Conservation (phyloP, 2,888 invertebrate species). For the Temnothorax rugatulus region DNA sequence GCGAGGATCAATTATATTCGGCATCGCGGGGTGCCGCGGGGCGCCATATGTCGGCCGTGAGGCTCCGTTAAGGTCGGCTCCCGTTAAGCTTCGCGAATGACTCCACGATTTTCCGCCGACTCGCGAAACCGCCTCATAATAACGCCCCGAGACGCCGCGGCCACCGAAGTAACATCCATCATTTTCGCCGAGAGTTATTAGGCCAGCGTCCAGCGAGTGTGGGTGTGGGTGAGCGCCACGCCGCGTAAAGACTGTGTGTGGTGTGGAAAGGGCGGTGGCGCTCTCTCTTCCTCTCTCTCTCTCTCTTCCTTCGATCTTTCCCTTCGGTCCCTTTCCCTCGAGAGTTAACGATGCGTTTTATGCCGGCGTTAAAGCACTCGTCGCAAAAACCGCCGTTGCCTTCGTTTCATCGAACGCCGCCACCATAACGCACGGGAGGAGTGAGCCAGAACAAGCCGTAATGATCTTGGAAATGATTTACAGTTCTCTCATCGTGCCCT, state of each 20-base stretch:
- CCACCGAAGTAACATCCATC: slow-evolving; percentile 68
- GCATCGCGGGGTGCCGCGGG: slow-evolving; percentile 53
- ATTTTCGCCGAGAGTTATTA: slow-evolving; percentile 61
- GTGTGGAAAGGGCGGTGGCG: slow-evolving; percentile 15
- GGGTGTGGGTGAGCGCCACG: slow-evolving; percentile 46
- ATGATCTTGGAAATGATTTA: slow-evolving; percentile 70
- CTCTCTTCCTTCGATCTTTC: slow-evolving; percentile 3
- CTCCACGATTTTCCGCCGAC: slow-evolving; percentile 60
- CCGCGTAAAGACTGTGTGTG: slow-evolving; percentile 46
- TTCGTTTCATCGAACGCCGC: slow-evolving; percentile 59
- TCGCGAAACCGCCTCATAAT: slow-evolving; percentile 66
- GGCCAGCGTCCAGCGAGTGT: slow-evolving; percentile 47
- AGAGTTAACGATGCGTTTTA: slow-evolving; percentile 76
- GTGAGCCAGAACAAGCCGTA: slow-evolving; percentile 57
- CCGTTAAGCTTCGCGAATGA: slow-evolving; percentile 68
- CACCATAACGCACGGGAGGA: slow-evolving; percentile 60
- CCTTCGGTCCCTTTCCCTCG: slow-evolving; percentile 46
- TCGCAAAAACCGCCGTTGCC: slow-evolving; percentile 59
- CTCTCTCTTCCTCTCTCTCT: slow-evolving; percentile 1
- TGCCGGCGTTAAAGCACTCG: slow-evolving; percentile 69
- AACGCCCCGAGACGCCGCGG: slow-evolving; percentile 39
- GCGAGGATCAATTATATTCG: slow-evolving; percentile 44
- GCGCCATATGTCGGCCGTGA: slow-evolving; percentile 71
- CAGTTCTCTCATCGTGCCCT: slow-evolving; percentile 58
- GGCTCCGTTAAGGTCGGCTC: slow-evolving; percentile 44